Evolutionary conservation across 35 echinoderm and acorn worm genomes (phyloP).

Genomic region (Stichopus chloronotus): DNA sequence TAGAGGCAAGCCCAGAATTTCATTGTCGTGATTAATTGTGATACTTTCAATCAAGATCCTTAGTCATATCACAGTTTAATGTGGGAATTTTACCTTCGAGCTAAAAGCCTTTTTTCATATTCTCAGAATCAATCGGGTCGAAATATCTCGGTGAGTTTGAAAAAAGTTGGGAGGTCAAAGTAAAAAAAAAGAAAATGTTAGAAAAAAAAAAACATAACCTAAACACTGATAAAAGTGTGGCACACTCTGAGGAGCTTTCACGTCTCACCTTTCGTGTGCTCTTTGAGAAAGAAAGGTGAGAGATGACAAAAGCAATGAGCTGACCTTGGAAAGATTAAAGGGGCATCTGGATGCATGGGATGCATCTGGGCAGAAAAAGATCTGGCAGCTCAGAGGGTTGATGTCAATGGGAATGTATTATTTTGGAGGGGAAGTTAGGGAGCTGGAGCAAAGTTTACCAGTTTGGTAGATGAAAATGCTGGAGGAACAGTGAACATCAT

Average conservation of each 20-base stretch:
- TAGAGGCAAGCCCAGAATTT: not conserved
- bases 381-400: no score
- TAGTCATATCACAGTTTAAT: conserved; percentile 1
- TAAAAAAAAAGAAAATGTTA: no score
- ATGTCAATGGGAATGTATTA: no score
- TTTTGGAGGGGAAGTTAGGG: no score
- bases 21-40: not conserved
- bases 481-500: no score
- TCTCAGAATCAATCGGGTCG: not conserved
- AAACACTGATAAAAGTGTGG: not conserved
- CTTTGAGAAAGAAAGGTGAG: not conserved
- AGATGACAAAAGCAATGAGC: conserved; percentile 8
- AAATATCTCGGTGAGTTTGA: not conserved
- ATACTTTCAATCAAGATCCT: not conserved
- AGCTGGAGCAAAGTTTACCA: no score
- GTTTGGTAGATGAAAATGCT: no score
- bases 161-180: not conserved
- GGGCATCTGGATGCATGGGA: not conserved
- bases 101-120: not conserved
- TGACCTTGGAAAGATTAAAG: conserved; percentile 11
- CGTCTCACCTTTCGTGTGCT: not conserved
- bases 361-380: no score
- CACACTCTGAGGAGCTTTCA: not conserved
- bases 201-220: conserved; percentile 8
- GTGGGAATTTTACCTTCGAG: not conserved